Evolutionary conservation across 2,797 vertebrate species (phyloP), one percentile per base, ranked within the genome.

Genomic region (Leucoraja ocellata): DNA sequence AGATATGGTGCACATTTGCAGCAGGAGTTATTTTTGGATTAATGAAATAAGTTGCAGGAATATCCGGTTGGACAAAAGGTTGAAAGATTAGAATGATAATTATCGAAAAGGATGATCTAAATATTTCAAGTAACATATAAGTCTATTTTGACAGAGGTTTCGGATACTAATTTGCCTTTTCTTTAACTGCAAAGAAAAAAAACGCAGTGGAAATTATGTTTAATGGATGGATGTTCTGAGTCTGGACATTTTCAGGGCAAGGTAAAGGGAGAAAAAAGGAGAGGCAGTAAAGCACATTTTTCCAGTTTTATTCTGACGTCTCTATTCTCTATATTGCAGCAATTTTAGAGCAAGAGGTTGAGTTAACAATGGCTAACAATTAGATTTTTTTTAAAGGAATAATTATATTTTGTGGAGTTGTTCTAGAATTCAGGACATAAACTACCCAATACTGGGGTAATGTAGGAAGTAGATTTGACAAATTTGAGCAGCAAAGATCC

Each of bases 1-100:
- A 32, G n/a, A 91, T 39, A 23, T 36, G 32, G 88, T 23, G 71
- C 65, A 91, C 23, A 91, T 39, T 90, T 32, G 16, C 32, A 91
- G 58, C 63, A 71, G 32, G 21, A 71, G 16, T 68, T 8, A 10
- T 61, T 39, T 39, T 39, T 86, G 25, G 36, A 65, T 68, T 71
- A 36, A 91, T 91, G 7, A 61, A 71, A 21, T 32, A 32, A 14
- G 14, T 2, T 71, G 63, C 4, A 71, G 16, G 71, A 36, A 91
- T 71, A 68, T 73, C 65, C 71, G 21, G n/a, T 91, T 36, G 18
- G 65, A 11, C 36, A 39, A 23, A 8, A 16, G 25, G 32, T 39
- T 73, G 32, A 91, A 91, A 71, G 65, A 91, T 91, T 91, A 71
- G 25, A 36, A 91, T 23, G 32, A 79, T 61, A 84, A n/a, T 84